Evolutionary conservation across 2,113 vertebrate genomes (phyloP), one percentile per base, ranked within the genome.

Genomic region (Trinectes maculatus): DNA sequence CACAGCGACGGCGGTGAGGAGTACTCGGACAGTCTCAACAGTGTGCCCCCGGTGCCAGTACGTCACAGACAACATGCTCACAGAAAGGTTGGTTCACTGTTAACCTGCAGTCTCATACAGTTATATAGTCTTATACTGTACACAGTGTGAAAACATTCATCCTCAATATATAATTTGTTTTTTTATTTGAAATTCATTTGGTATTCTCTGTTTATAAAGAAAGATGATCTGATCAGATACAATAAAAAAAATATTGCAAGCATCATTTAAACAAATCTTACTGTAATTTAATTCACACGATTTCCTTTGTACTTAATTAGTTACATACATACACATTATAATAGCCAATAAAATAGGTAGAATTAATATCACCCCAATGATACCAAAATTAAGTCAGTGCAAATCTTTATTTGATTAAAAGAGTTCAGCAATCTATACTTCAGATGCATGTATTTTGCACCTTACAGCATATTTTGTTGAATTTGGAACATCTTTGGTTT

Each of bases 11-110:
- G 78, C 34, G 84, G 77, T 21, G 86, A 91, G 21, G 86, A 87
- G 28, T 91, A 85, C 52, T 79, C 44, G 1, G 91, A 92, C 83
- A 91, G 89, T 80, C 89, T 92, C 69, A 74, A 92, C 79, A 75
- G 60, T 36, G 49, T 5, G 28, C 33, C 51, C 26, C 29, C 59
- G 0, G 28, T 51, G 67, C 63, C 34, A 3, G 28, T 1, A 12
- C 3, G 11, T 29, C n/a, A 13, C 29, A 68, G n/a, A 62, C 53
- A 6, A n/a, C 51, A 13, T 12, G 0, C 59, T 33, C 53, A 64
- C 15, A 74, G 22, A 75, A 85, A 83, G 90, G 90, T 91, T 64
- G 18, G 89, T 77, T 19, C 25, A 8, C 3, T 4, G 8, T 49
- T 19, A 19, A 26, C n/a, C 33, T 56, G 60, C 54, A 10, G 29